Conservation (phyloP, 2,888 invertebrate species). For the Gymnosoma rotundatum region DNA sequence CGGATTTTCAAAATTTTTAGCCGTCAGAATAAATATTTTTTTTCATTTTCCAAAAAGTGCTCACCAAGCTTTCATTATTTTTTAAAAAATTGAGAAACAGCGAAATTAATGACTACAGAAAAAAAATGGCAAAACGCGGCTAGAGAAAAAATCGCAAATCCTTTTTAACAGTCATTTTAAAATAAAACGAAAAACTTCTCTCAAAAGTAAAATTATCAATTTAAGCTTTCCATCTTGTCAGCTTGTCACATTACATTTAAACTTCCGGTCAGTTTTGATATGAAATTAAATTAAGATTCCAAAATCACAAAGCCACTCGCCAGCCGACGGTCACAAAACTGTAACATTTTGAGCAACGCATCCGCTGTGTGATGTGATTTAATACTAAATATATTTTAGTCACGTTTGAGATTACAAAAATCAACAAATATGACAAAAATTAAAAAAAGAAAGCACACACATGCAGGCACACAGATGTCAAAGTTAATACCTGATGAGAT, state of each 20-base stretch:
- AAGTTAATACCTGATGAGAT: constrained; percentile 64
- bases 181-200: no score
- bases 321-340: constrained; percentile 29
- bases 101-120: no score
- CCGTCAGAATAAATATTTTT: no score
- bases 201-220: background rate
- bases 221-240: constrained; percentile 17
- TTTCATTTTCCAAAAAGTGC: no score
- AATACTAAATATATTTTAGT: constrained; percentile 52
- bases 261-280: constrained; percentile 56
- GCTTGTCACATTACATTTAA: constrained; percentile 33
- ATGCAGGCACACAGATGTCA: constrained; percentile 51
- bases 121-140: no score
- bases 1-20: no score
- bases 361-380: constrained; percentile 11
- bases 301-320: constrained; percentile 37
- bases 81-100: no score
- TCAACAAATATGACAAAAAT: constrained; percentile 56
- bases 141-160: no score
- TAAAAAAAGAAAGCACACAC: constrained; percentile 22
- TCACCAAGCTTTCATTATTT: no score
- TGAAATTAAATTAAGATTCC: constrained; percentile 65
- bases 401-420: constrained; percentile 55
- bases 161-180: no score
- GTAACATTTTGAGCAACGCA: constrained; percentile 17